Percentiles rank a stretch among this genome's conserved stretches.
These are phyloP conservation scores for Glomeris marginata DNA, from an alignment of 2,888 invertebrate genomes.

Conservation along the genomic window DNA sequence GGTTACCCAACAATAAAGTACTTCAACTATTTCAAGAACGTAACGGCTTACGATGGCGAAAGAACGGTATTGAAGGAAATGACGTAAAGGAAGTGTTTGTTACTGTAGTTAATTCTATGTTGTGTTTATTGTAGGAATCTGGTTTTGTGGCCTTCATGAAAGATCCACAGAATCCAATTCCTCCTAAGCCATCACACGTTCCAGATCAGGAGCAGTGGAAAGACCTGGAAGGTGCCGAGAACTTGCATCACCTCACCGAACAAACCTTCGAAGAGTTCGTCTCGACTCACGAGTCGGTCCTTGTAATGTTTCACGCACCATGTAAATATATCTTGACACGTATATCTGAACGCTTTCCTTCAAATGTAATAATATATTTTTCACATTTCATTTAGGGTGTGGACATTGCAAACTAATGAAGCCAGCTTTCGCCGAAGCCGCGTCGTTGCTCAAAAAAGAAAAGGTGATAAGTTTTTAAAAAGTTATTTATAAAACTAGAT, in stretches of 20 bases:
- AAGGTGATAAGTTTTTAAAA: conserved; percentile 20
- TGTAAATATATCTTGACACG: conserved; percentile 24
- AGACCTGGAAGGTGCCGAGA: conserved; percentile 32
- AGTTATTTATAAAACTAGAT: no score
- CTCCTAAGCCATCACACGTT: conserved; percentile 19
- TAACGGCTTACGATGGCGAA: conserved; percentile 53
- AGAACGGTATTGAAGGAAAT: conserved; percentile 41
- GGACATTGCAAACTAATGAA: conserved; percentile 53
- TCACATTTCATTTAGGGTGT: conserved; percentile 43
- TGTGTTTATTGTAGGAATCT: conserved; percentile 37
- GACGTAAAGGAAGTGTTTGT: neutral
- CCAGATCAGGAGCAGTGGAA: conserved; percentile 33
- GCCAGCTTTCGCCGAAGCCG: conserved; percentile 43
- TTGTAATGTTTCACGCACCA: conserved; percentile 34
- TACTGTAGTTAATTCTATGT: neutral
- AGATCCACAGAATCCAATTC: conserved; percentile 29
- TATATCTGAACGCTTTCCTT: neutral
- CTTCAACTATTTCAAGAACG: conserved; percentile 58
- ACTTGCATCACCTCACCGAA: conserved; percentile 31
- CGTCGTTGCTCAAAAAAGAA: conserved; percentile 23
- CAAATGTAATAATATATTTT: neutral
- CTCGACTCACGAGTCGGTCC: conserved; percentile 20
- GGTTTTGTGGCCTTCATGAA: conserved; percentile 51
- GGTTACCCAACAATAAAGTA: conserved; percentile 80
- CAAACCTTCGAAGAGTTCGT: conserved; percentile 16